Evolutionary conservation across 2,888 invertebrate genomes (phyloP), one percentile per base, ranked within the genome.

Genomic region (Prionchulus punctatus): DNA sequence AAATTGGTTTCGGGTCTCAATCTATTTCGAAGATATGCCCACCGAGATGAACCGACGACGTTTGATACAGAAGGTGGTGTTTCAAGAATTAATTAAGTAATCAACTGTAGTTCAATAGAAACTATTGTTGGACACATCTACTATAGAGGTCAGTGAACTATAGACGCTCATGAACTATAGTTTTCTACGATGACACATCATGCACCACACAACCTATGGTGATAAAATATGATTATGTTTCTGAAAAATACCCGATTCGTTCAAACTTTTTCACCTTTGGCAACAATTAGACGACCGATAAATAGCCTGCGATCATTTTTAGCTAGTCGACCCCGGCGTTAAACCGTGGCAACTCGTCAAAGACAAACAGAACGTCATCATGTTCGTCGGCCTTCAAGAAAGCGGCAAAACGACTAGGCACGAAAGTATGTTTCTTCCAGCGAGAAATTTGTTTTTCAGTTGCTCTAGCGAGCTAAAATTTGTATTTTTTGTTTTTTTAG

Each of bases 11-110:
- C 60, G 75, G 89, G 57, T 81, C 86, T 50, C 90, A 91, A 96
- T 99, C 73, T 92, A 98, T 75, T 98, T 98, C 75, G 96, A 98
- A 70, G 98, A 98, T 73, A 98, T 98, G 91, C 94, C 94, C 27
- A 78, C 77, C 42, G 98, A 98, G 4, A 82, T 98, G 51, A 99
- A 98, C 74, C 98, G 98, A 71, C 79, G 96, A 54, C 80, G 92
- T 57, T 91, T 98, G 88, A 98, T 98, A 66, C 96, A 98, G 72
- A 73, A 89, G 64, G 92, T 94, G 55, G 96, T 99, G 0, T 96
- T 92, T 74, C 90, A 92, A 72, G 96, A 98, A 77, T 82, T 98
- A 55, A 86, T 94, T 12, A 96, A 96, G 79, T 86, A 89, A 36
- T 36, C 18, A 12, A 18, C 18, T 36, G n/a, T n/a, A n/a, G n/a